Conservation (phyloP, 53 echinoderm and acorn worm genomes). For the Pentamera pediparva region DNA sequence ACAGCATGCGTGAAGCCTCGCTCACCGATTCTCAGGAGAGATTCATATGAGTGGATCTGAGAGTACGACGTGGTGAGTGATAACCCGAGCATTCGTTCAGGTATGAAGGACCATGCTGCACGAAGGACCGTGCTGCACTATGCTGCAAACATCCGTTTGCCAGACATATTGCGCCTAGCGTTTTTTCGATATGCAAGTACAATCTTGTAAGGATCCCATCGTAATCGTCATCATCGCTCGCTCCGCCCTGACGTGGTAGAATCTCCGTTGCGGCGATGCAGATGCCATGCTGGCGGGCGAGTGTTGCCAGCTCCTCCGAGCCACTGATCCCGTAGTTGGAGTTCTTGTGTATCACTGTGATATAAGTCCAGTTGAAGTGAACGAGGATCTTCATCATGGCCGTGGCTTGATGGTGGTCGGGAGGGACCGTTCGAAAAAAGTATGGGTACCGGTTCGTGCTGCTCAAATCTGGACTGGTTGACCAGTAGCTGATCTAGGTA, state of each 20-base stretch:
- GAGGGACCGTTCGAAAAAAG: constrained; percentile 88
- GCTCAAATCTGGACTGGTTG: constrained; percentile 88
- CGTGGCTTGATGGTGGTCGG: constrained; percentile 76
- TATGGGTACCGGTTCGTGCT: constrained; percentile 83
- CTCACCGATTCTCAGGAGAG: too few species aligned
- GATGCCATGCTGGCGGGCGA: constrained; percentile 52
- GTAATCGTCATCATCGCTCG: constrained; percentile 45
- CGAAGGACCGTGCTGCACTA: too few species aligned
- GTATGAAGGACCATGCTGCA: too few species aligned
- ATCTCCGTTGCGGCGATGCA: constrained; percentile 74
- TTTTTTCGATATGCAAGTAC: too few species aligned
- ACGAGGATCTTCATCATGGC: constrained; percentile 72
- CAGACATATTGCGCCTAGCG: too few species aligned
- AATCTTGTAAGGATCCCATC: constrained; percentile 59
- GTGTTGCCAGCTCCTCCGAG: constrained; percentile 55
- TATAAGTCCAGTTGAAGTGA: constrained; percentile 90
- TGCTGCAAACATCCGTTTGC: too few species aligned
- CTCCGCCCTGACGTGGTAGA: constrained; percentile 61
- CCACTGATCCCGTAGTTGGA: constrained; percentile 87
- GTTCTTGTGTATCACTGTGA: constrained; percentile 76
- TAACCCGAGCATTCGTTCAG: too few species aligned
- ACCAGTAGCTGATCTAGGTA: constrained; percentile 85
- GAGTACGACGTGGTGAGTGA: too few species aligned
- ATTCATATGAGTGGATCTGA: too few species aligned
- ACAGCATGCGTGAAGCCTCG: too few species aligned